phyloP scores from a whole-genome alignment of 2,797 vertebrate species.

The Mormyrus proboscirostris region DNA sequence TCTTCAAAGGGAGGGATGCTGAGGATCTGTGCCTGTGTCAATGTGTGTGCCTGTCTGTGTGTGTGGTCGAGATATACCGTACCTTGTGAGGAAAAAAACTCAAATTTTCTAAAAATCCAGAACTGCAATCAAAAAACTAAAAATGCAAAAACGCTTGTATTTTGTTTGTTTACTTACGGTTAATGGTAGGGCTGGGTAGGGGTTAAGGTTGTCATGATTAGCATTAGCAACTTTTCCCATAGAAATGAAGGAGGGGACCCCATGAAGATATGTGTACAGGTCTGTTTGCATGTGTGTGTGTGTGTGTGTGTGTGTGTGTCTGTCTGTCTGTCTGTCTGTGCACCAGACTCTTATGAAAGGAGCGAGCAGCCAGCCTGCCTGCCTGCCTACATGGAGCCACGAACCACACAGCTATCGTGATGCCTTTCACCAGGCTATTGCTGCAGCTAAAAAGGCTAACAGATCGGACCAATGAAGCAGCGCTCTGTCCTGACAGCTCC shows the following conservation, averaged over 20 bases:
- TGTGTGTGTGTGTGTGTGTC: background rate
- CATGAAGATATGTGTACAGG: background rate
- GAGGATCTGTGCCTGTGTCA: background rate
- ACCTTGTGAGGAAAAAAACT: background rate
- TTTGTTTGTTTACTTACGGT: background rate
- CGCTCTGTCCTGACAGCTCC: background rate
- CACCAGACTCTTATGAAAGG: background rate
- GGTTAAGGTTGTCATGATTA: background rate
- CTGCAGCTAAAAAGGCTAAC: background rate
- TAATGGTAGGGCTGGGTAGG: background rate
- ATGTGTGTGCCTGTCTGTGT: background rate
- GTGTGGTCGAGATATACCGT: background rate
- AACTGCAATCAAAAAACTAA: background rate
- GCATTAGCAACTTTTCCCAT: background rate
- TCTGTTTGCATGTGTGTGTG: background rate
- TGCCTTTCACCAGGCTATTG: background rate
- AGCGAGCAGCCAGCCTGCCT: background rate
- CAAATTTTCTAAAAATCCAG: background rate
- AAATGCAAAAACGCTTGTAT: background rate
- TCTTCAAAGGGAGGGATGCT: too few species aligned
- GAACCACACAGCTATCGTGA: background rate
- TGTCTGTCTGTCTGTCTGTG: background rate
- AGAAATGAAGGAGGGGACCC: background rate
- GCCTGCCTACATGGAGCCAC: background rate
- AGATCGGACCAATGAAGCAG: background rate